Percentiles rank a stretch among this genome's conserved stretches.
phyloP scores from a whole-genome alignment of 2,113 vertebrate genomes.

The Chaenocephalus aceratus region DNA sequence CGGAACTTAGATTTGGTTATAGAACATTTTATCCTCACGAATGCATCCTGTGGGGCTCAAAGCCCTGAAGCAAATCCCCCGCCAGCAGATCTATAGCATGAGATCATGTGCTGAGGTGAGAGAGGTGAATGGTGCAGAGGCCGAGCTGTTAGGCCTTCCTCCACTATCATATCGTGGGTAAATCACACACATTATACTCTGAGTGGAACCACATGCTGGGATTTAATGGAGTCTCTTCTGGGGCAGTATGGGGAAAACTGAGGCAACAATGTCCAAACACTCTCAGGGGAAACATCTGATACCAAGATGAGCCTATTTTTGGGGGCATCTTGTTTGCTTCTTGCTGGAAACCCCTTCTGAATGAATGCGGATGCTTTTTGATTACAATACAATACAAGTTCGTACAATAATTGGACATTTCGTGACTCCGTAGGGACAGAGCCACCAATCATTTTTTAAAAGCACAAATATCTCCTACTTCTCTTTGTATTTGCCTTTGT shows the following conservation, averaged over 20 bases:
- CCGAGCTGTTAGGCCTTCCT: constrained; percentile 35
- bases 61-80: constrained; percentile 35
- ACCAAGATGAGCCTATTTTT: constrained; percentile 33
- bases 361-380: constrained; percentile 54
- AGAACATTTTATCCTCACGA: constrained; percentile 40
- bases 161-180: constrained; percentile 71
- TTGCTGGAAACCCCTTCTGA: constrained; percentile 40
- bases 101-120: constrained; percentile 60
- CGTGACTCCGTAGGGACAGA: neutral
- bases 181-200: constrained; percentile 72
- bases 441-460: neutral
- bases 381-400: constrained; percentile 17
- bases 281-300: constrained; percentile 36
- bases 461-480: neutral
- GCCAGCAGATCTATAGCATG: constrained; percentile 46
- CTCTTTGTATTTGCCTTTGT: neutral
- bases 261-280: constrained; percentile 12
- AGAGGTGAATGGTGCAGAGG: constrained; percentile 22
- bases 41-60: constrained; percentile 48
- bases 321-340: constrained; percentile 31
- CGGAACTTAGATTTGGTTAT: constrained; percentile 10
- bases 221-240: constrained; percentile 30
- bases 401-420: neutral
- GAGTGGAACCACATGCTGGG: constrained; percentile 81
- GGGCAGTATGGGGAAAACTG: constrained; percentile 36